Evolutionary conservation across 2,113 vertebrate species (phyloP).

Genomic region (Platanista minor): DNA sequence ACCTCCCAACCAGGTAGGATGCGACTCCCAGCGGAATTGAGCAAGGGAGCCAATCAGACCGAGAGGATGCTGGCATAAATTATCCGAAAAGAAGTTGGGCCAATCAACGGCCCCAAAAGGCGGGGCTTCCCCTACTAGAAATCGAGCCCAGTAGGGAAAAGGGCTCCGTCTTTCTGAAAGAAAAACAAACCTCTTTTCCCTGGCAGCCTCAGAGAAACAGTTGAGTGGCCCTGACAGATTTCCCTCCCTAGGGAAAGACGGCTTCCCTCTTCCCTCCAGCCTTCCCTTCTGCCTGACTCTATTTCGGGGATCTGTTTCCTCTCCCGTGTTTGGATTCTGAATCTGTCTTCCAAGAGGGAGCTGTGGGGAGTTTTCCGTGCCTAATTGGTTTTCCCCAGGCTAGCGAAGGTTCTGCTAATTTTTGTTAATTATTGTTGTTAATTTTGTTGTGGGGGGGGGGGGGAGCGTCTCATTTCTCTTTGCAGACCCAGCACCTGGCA

Average conservation of each 20-base stretch:
- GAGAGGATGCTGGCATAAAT: constrained; percentile 73
- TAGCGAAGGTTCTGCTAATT: background rate
- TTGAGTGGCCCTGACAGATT: background rate
- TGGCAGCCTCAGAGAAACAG: background rate
- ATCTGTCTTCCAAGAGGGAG: background rate
- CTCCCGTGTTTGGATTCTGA: background rate
- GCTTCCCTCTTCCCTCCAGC: background rate
- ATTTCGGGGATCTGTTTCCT: background rate
- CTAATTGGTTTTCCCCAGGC: background rate
- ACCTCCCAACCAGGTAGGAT: constrained; percentile 80
- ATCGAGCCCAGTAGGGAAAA: constrained; percentile 71
- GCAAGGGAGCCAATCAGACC: constrained; percentile 76
- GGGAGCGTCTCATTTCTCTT: background rate
- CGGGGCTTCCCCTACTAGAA: constrained; percentile 78
- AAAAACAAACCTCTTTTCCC: constrained; percentile 57
- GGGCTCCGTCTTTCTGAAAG: constrained; percentile 51
- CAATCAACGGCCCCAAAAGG: constrained; percentile 76
- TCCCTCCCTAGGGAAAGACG: background rate
- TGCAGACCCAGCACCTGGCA: background rate
- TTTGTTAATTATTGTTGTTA: background rate
- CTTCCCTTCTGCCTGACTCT: background rate
- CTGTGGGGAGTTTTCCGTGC: background rate
- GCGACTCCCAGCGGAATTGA: constrained; percentile 48
- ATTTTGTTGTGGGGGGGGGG: background rate
- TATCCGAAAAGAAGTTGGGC: constrained; percentile 68